Base-by-base conservation (phyloP, 2,113 vertebrate genomes). In the Thunnus maccoyii region DNA sequence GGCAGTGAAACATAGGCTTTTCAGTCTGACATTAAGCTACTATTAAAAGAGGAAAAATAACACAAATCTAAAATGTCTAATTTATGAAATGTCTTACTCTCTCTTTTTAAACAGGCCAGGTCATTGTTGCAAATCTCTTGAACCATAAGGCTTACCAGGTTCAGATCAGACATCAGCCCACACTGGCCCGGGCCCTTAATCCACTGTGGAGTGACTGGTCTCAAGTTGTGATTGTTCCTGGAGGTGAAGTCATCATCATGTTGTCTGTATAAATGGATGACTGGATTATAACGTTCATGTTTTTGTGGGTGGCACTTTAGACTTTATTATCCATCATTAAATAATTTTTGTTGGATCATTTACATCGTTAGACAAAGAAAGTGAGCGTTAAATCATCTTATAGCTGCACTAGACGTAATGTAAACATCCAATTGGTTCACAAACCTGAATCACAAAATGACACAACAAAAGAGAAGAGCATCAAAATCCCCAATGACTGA, bases 161-260 rank as follows among this genome's bases (percentile, higher is more conserved):
- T 58, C 57, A 67, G 57, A 72, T 94, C 77, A 89, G 91, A 81
- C 86, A 93, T 0, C 83, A 1, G 51, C 76, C 91, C n/a, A 91
- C 12, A 8, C 4, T 12, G n/a, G 76, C 46, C 22, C 3, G 9
- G n/a, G 76, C 41, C 22, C 3, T 0, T 2, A 32, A 27, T 46
- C 50, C 88, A 1, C 76, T 92, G 78, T 95, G 94, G 94, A 94
- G 94, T 16, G 32, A 79, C 65, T 94, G 94, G 93, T 88, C 90
- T 47, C 13, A 52, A 48, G 32, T 55, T 11, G 27, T 84, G 30
- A 64, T 12, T 36, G 89, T 89, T 48, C 93, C 93, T 74, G 85
- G 88, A 87, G 90, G 94, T 95, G 25, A 89, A 25, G 15, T 58
- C 25, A 27, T 48, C 11, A 1, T 18, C 11, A 41, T 41, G 3